Evolutionary conservation across 2,797 vertebrate genomes (phyloP).

Genomic region (Dipus sagitta): DNA sequence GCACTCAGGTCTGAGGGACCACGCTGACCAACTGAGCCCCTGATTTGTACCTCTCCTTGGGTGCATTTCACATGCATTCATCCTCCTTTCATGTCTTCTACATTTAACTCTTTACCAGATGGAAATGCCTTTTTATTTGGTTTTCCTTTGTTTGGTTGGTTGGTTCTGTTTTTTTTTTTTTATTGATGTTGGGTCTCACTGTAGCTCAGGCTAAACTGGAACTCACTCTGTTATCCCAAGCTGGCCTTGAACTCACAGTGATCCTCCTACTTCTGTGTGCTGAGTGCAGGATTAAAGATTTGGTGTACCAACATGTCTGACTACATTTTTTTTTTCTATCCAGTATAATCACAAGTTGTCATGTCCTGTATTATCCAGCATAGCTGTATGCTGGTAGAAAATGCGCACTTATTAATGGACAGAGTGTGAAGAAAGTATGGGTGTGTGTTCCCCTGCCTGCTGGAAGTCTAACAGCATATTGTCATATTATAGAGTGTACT

Average conservation of each 20-base stretch:
- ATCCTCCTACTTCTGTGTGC: no score
- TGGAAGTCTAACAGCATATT: not conserved
- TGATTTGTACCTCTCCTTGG: not conserved
- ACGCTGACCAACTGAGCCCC: not conserved
- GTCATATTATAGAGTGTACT: not conserved
- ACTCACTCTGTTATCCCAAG: no score
- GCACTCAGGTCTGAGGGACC: not conserved
- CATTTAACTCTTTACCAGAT: not conserved
- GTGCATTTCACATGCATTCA: no score
- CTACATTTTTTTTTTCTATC: not conserved
- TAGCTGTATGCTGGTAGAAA: not conserved
- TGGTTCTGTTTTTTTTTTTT: no score
- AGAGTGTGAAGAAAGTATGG: not conserved
- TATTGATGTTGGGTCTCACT: no score
- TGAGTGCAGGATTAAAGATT: no score
- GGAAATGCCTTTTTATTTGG: not conserved
- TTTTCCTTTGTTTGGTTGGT: no score
- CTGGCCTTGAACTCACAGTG: no score
- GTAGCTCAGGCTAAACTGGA: no score
- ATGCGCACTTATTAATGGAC: not conserved
- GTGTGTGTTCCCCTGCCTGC: not conserved
- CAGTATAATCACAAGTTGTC: not conserved
- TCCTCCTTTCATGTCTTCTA: not conserved
- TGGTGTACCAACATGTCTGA: no score
- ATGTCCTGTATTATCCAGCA: not conserved